These are phyloP conservation scores for Carollia perspicillata DNA, from an alignment of 2,113 vertebrate species.

Conservation along the genomic window DNA sequence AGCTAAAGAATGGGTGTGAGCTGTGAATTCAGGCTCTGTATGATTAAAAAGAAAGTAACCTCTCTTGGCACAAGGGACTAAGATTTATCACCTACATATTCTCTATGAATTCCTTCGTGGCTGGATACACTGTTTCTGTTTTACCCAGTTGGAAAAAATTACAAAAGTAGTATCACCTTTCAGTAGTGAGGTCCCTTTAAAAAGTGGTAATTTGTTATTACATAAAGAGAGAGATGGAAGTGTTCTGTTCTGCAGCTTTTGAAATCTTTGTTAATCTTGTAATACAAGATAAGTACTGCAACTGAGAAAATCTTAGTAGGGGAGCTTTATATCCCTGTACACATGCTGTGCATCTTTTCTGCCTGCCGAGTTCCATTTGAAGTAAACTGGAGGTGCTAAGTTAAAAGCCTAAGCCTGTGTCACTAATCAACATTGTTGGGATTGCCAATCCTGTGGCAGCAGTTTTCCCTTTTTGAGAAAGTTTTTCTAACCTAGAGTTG, in stretches of 20 bases:
- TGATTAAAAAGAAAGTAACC: not conserved
- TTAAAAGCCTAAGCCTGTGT: slow-evolving; percentile 10
- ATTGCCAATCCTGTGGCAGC: not conserved
- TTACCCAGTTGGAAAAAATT: not conserved
- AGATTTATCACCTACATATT: not conserved
- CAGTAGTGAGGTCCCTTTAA: not conserved
- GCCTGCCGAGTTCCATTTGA: slow-evolving; percentile 12
- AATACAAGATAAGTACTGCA: not conserved
- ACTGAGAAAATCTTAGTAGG: slow-evolving; percentile 21
- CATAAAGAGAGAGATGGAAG: not conserved
- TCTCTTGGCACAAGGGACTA: not conserved
- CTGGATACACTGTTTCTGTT: not conserved
- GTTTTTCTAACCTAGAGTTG: slow-evolving; percentile 29
- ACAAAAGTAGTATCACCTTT: not conserved
- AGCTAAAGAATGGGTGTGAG: not conserved
- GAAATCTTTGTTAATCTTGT: slow-evolving; percentile 9
- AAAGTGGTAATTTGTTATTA: slow-evolving; percentile 6
- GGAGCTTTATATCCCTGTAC: not conserved
- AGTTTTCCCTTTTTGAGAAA: not conserved
- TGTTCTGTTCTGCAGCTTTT: not conserved
- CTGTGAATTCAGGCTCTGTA: not conserved
- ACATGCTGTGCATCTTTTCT: slow-evolving; percentile 32
- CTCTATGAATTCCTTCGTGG: not conserved
- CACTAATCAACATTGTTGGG: not conserved
- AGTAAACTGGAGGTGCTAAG: not conserved